Evolutionary conservation across 2,113 vertebrate genomes (phyloP), one percentile per base, ranked within the genome.

Genomic region (Odocoileus virginianus): DNA sequence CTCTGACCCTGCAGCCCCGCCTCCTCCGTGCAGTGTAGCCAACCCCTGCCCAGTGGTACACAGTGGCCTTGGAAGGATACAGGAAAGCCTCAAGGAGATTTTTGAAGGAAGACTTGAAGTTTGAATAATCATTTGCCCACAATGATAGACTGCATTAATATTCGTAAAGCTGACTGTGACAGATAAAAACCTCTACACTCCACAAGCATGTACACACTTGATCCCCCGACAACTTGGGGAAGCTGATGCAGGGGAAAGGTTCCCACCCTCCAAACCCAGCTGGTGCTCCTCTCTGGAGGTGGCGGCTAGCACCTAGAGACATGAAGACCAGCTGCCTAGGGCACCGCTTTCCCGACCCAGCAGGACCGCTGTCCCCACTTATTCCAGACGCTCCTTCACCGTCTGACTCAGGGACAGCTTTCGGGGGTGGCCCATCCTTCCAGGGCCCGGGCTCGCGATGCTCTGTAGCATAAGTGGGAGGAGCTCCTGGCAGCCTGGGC

Each of bases 321-420:
- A 8, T 47, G 45, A 79, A 19, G 45, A 50, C 76, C 14, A 54
- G 21, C 30, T 1, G 0, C 14, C 3, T 27, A 11, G 55, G 23
- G 0, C 19, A 0, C 14, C 1, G 1, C 14, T 43, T 13, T 25
- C 8, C 25, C 2, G 0, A 1, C 36, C 52, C 27, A 0, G 3
- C 1, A 30, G 16, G 27, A 6, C 19, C 5, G 0, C 19, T 27
- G n/a, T 21, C 33, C 25, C 43, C 16, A 21, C 25, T 33, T 7
- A 7, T 4, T 7, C 28, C n/a, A 47, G 4, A 2, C 0, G 10
- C 19, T 12, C 13, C 14, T 64, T 54, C 55, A 21, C 15, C 14
- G 11, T 28, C 25, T 27, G 76, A 36, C 7, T 15, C 64, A 47
- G 1, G 16, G 40, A 23, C 13, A 16, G n/a, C 60, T n/a, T 17